phyloP scores from a whole-genome alignment of 2,888 invertebrate genomes.

The Neoaliturus tenellus region DNA sequence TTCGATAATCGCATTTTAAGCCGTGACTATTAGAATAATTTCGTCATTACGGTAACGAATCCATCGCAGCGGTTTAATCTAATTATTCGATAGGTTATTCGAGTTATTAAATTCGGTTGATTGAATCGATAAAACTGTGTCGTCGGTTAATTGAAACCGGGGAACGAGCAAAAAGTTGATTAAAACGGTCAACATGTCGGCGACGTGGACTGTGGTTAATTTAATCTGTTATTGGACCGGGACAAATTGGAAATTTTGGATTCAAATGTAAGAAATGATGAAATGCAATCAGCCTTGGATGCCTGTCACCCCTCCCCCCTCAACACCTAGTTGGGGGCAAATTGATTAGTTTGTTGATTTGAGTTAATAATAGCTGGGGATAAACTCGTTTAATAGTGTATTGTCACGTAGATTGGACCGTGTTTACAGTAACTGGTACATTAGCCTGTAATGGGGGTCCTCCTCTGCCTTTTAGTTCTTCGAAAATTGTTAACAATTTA shows the following conservation, averaged over 20 bases:
- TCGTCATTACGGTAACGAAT: slow-evolving; percentile 11
- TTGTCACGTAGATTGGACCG: neutral
- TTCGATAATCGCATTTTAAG: neutral
- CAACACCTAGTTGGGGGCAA: neutral
- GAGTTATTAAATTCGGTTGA: slow-evolving; percentile 46
- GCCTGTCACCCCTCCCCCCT: neutral
- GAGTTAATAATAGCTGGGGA: slow-evolving; percentile 7
- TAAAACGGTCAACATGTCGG: slow-evolving; percentile 40
- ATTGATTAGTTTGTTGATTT: slow-evolving; percentile 26
- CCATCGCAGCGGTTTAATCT: neutral
- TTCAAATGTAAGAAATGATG: slow-evolving; percentile 38
- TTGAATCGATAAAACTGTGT: slow-evolving; percentile 45
- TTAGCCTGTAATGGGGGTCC: neutral
- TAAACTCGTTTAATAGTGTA: neutral
- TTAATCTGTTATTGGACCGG: slow-evolving; percentile 12
- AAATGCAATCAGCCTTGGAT: slow-evolving; percentile 23
- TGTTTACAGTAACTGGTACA: neutral
- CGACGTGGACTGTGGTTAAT: slow-evolving; percentile 29
- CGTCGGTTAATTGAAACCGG: slow-evolving; percentile 23
- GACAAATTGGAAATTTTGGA: slow-evolving; percentile 37
- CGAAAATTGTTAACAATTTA: too few species aligned
- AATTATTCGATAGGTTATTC: slow-evolving; percentile 17
- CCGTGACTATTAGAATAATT: slow-evolving; percentile 3
- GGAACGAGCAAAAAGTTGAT: slow-evolving; percentile 49
- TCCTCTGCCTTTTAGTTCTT: too few species aligned